Conservation (phyloP, 1,140 invertebrate genomes). For the Zaprionus inermis region DNA sequence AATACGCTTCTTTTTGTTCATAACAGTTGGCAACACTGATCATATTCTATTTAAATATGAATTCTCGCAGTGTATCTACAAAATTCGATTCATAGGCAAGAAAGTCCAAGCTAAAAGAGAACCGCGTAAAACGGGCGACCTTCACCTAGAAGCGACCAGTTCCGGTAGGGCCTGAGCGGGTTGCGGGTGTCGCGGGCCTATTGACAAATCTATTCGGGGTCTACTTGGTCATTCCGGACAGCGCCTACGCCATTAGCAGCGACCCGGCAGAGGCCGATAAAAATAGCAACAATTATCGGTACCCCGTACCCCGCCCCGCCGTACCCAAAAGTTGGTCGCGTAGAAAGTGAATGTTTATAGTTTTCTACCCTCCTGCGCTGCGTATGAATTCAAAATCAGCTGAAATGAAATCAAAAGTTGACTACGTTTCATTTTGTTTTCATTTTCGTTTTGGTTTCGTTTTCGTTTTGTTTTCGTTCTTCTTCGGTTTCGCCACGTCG, state of each 20-base stretch:
- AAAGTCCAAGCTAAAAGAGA: not conserved
- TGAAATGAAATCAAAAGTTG: conserved; percentile 55
- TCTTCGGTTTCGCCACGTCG: conserved; percentile 21
- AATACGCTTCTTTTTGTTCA: too few species aligned
- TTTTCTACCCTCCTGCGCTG: not conserved
- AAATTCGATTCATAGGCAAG: not conserved
- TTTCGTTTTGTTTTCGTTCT: not conserved
- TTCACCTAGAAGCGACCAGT: conserved; percentile 30
- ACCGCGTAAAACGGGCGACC: conserved; percentile 5
- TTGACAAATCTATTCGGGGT: conserved; percentile 10
- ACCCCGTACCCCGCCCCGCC: too few species aligned
- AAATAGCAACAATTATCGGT: conserved; percentile 50
- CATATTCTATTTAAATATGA: not conserved
- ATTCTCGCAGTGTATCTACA: not conserved
- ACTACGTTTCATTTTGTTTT: conserved; percentile 9
- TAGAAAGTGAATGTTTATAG: conserved; percentile 66
- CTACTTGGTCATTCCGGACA: conserved; percentile 69
- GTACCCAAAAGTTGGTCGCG: conserved; percentile 1
- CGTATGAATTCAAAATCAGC: conserved; percentile 39
- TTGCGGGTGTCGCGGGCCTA: not conserved
- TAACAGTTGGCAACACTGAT: too few species aligned
- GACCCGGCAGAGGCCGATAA: conserved; percentile 41
- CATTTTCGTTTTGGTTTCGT: not conserved
- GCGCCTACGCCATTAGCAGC: conserved; percentile 74
- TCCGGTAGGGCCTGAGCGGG: not conserved